Evolutionary conservation across 35 echinoderm and acorn worm genomes (phyloP), one percentile per base, ranked within the genome.

Genomic region (Hemicentrotus pulcherrimus): DNA sequence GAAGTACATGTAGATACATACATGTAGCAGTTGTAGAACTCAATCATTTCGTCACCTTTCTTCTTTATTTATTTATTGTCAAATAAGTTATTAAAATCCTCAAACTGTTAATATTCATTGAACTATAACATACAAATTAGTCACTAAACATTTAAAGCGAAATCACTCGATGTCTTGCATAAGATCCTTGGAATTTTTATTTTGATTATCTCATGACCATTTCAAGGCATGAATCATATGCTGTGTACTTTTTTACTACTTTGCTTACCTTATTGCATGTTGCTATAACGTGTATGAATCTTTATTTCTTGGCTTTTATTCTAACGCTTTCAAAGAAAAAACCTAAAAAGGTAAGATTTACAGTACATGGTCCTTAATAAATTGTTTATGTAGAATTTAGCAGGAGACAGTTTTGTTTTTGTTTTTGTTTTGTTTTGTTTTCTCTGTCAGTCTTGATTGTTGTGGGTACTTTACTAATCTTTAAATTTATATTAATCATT

Each of bases 301-400:
- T 78, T 19, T 78, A n/a, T 78, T 78, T 78, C 65, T 78, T 78
- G 19, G 65, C 65, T 28, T 78, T 78, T 28, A 78, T 78, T 78
- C 65, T 78, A 78, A 78, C 19, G 65, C 65, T 78, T 78, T 78
- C 65, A 78, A 28, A 78, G 65, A 28, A 15, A 78, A 78, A 78
- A 78, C 65, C 65, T 78, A 78, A n/a, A 78, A 78, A 78, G 65
- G 65, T 78, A 78, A 78, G 65, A 78, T 78, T 7, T 78, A 41
- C 35, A 41, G 35, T 41, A 15, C 28, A 28, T 78, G 19, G 65
- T 5, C 5, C 65, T 78, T 78, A 28, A n/a, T 78, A 8, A 78
- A 0, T 78, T n/a, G 24, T 55, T 13, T 11, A 15, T 1, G 9
- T 55, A 55, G 65, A 4, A 28, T 78, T 78, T 6, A 78, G 65